Conservation (phyloP, 2,113 vertebrate genomes). For the Elachura formosa region DNA sequence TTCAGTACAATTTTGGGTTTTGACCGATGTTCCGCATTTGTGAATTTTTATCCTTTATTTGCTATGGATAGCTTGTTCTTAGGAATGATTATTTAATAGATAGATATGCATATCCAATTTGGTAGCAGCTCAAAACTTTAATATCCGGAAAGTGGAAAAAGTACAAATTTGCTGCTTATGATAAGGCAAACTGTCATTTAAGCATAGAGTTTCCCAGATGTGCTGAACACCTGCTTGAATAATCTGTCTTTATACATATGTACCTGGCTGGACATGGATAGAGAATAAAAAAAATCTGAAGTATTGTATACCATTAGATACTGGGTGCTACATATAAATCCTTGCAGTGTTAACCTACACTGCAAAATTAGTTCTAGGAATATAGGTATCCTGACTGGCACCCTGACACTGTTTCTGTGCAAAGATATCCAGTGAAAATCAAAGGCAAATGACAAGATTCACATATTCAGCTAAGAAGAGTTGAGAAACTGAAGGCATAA, state of each 20-base stretch:
- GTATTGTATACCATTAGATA: neutral
- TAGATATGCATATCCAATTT: neutral
- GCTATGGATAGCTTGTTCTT: neutral
- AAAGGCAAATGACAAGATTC: neutral
- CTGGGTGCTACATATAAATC: neutral
- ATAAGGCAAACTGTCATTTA: neutral
- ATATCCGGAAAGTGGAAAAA: neutral
- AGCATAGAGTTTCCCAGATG: neutral
- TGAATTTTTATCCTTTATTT: neutral
- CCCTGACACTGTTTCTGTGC: neutral
- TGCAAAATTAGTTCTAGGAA: neutral
- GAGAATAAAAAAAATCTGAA: neutral
- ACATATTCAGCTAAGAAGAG: neutral
- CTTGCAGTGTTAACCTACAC: neutral
- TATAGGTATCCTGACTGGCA: neutral
- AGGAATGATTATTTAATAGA: neutral
- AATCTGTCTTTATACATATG: neutral
- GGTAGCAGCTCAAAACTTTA: neutral
- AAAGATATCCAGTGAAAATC: neutral
- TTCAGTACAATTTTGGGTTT: neutral
- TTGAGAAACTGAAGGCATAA: neutral
- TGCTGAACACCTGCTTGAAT: neutral
- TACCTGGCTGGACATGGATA: neutral
- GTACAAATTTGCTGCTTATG: neutral
- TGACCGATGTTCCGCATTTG: neutral